Evolutionary conservation across 1,140 invertebrate species (phyloP), one percentile per base, ranked within the genome.

Genomic region (Pseudomyrmex gracilis): DNA sequence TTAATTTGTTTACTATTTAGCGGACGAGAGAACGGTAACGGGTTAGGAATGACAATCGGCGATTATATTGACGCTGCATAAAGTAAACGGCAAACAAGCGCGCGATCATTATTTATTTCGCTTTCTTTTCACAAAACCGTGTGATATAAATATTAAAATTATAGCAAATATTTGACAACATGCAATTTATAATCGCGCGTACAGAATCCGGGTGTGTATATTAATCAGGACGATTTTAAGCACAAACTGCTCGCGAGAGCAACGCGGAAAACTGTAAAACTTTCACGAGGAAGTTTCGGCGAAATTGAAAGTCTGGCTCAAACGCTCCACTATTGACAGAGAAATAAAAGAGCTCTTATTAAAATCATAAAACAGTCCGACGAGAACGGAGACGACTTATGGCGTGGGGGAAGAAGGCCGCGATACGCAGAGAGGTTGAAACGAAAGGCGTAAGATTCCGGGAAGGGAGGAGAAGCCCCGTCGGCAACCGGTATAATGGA

Each of bases 1-100:
- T 93, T 92, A 92, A 93, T 92, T 92, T 92, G 90, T 92, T 93
- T 91, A 91, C 90, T 90, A 89, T 92, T 91, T 90, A 90, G 83
- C 70, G 86, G 84, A 53, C 82, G 77, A 67, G 77, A 67, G 82
- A 53, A 61, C 60, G 57, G 57, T 84, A 84, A 84, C 45, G 64
- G 64, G 66, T 51, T 63, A 63, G 64, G 64, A 57, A 43, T 83
- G 73, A 78, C 47, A 70, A 68, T 2, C 55, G 12, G 47, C 20
- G 70, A 67, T 53, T 73, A 66, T 12, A 17, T 67, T 24, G 45
- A 49, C 63, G 22, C 15, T 20, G 47, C 34, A 34, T 47, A 43
- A 51, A 53, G 8, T 60, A 57, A 22, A 53, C 57, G 55, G 71
- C 43, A 24, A 49, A 70, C 78, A 12, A 12, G 22, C 53, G 47